phyloP scores from a whole-genome alignment of 2,888 invertebrate genomes.

The Glyphotaelius pellucidus region DNA sequence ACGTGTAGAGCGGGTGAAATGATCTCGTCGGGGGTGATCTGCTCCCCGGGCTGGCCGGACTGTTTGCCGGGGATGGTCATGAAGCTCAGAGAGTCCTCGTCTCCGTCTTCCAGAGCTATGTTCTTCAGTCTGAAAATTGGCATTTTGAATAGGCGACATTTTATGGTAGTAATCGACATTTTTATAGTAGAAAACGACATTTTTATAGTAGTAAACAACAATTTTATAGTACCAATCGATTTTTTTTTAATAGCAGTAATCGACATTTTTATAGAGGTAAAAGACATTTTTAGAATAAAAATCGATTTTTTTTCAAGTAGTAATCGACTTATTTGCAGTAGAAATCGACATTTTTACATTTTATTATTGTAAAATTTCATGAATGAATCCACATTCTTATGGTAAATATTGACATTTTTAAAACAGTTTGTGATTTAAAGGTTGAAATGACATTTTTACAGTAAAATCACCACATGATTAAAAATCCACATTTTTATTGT shows the following conservation, averaged over 20 bases:
- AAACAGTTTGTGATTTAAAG: too few relatives aligned
- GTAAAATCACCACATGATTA: too few relatives aligned
- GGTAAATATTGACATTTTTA: too few relatives aligned
- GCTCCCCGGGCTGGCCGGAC: conserved; percentile 78
- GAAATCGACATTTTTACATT: too few relatives aligned
- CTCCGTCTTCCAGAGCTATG: conserved; percentile 92
- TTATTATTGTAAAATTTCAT: too few relatives aligned
- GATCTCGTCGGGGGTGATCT: conserved; percentile 83
- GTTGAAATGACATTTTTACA: too few relatives aligned
- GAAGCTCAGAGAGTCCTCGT: conserved; percentile 84
- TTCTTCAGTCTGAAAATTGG: conserved; percentile 81
- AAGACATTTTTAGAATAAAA: too few relatives aligned
- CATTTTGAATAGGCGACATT: background rate
- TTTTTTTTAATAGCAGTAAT: background rate
- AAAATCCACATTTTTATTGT: too few relatives aligned
- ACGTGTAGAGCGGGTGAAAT: conserved; percentile 89
- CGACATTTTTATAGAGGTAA: background rate
- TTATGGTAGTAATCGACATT: background rate
- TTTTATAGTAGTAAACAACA: background rate
- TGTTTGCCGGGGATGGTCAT: conserved; percentile 74
- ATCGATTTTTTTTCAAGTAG: background rate
- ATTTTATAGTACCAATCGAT: background rate
- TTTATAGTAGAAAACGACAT: background rate
- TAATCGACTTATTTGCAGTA: background rate
- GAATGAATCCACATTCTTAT: too few relatives aligned